phyloP scores from a whole-genome alignment of 1,140 invertebrate genomes.

The Rhopalosiphum padi region DNA sequence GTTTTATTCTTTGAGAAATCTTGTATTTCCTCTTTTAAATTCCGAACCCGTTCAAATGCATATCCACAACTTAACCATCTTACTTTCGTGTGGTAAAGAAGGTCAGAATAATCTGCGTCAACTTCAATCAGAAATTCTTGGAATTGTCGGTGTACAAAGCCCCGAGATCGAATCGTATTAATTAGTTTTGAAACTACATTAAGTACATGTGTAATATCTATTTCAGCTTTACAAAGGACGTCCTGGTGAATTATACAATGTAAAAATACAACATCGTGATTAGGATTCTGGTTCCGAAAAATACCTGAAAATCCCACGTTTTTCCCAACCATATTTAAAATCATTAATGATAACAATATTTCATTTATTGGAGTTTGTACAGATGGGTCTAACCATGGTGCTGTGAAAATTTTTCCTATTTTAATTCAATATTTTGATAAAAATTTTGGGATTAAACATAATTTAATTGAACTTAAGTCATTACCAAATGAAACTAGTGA shows the following conservation, averaged over 20 bases:
- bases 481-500: slow-evolving; percentile 10
- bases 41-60: slow-evolving; percentile 28
- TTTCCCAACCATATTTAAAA: slow-evolving; percentile 24
- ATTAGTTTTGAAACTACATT: slow-evolving; percentile 33
- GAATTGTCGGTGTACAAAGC: background rate
- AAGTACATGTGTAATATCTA: slow-evolving; percentile 39
- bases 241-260: slow-evolving; percentile 52
- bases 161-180: slow-evolving; percentile 45
- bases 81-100: slow-evolving; percentile 38
- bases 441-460: background rate
- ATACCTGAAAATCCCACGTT: slow-evolving; percentile 29
- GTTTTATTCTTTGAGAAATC: slow-evolving; percentile 34
- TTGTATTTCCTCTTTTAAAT: slow-evolving; percentile 30
- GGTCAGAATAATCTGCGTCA: slow-evolving; percentile 43
- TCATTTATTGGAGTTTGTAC: slow-evolving; percentile 1
- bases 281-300: slow-evolving; percentile 46
- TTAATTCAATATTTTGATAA: slow-evolving; percentile 9
- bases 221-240: slow-evolving; percentile 40
- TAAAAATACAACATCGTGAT: slow-evolving; percentile 50
- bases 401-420: slow-evolving; percentile 4
- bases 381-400: slow-evolving; percentile 6
- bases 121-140: slow-evolving; percentile 39
- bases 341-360: background rate
- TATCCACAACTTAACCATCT: slow-evolving; percentile 35
- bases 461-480: background rate